Percentiles rank a stretch among this genome's conserved stretches.
Evolutionary conservation across 2,113 vertebrate species (phyloP).

Genomic region (Seriola dumerili): DNA sequence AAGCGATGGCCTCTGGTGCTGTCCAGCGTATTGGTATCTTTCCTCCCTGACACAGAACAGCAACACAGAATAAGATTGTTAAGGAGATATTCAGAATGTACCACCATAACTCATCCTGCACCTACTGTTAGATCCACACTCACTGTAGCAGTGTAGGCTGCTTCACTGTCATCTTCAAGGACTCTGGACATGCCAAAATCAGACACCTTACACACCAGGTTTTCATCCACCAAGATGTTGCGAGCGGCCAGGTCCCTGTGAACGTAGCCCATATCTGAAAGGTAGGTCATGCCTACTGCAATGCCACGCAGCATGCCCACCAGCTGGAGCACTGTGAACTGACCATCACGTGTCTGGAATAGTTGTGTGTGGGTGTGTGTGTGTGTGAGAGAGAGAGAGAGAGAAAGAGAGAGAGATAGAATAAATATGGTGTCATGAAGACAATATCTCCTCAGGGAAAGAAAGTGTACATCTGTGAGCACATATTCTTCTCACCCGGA

Average conservation of each 20-base stretch:
- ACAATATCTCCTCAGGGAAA: not conserved
- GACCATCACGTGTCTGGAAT: slow-evolving; percentile 93
- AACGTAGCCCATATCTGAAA: slow-evolving; percentile 87
- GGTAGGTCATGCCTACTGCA: slow-evolving; percentile 88
- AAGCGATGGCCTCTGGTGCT: slow-evolving; percentile 95
- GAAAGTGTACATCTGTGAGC: not conserved
- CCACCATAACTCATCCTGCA: not conserved
- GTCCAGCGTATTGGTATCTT: slow-evolving; percentile 99
- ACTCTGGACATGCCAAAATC: slow-evolving; percentile 97
- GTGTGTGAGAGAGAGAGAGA: not conserved
- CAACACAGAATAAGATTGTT: not conserved
- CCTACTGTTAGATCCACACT: slow-evolving; percentile 40
- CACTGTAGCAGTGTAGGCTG: slow-evolving; percentile 82
- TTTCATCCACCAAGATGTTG: slow-evolving; percentile 96
- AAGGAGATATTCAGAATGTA: not conserved
- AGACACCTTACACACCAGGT: slow-evolving; percentile 96
- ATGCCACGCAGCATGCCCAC: slow-evolving; percentile 96
- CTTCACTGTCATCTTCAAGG: slow-evolving; percentile 89
- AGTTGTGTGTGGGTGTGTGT: not conserved
- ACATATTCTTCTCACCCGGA: slow-evolving; percentile 87
- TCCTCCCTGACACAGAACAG: slow-evolving; percentile 86
- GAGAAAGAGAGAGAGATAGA: slow-evolving; percentile 8
- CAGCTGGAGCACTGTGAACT: slow-evolving; percentile 97
- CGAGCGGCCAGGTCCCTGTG: slow-evolving; percentile 88
- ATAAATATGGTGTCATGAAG: not conserved